phyloP scores from a whole-genome alignment of 2,113 vertebrate species.

The Columba livia region DNA sequence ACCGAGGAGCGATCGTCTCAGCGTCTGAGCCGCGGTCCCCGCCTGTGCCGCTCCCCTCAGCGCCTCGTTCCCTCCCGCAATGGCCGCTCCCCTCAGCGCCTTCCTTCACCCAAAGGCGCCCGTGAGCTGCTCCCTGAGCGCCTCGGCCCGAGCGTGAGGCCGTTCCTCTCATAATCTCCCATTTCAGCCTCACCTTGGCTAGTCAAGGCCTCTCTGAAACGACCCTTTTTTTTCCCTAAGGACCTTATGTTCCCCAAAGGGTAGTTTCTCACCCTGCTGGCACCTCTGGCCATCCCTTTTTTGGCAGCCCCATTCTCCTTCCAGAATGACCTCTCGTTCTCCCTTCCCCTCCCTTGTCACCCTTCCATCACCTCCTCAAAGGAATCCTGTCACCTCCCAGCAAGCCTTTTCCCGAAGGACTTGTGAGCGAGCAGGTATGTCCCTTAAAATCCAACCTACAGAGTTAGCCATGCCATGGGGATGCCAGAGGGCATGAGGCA shows the following conservation, averaged over 20 bases:
- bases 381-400: background rate
- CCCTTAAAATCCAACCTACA: background rate
- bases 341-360: background rate
- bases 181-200: background rate
- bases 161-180: background rate
- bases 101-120: too few relatives aligned
- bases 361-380: fast-evolving
- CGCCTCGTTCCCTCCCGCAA: background rate
- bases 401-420: background rate
- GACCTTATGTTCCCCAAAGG: fast-evolving
- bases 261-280: background rate
- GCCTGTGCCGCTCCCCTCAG: too few relatives aligned
- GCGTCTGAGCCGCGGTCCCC: too few relatives aligned
- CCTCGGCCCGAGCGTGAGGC: background rate
- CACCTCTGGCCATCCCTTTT: background rate
- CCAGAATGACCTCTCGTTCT: background rate
- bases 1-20: background rate
- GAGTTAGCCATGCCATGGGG: background rate
- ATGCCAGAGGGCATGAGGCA: background rate
- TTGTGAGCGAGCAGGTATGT: background rate
- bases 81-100: background rate
- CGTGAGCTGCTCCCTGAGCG: background rate
- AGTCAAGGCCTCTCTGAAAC: background rate
- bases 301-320: background rate
- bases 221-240: background rate